These are phyloP conservation scores for Dermatemys mawii DNA, from an alignment of 2,113 vertebrate species.

Conservation along the genomic window DNA sequence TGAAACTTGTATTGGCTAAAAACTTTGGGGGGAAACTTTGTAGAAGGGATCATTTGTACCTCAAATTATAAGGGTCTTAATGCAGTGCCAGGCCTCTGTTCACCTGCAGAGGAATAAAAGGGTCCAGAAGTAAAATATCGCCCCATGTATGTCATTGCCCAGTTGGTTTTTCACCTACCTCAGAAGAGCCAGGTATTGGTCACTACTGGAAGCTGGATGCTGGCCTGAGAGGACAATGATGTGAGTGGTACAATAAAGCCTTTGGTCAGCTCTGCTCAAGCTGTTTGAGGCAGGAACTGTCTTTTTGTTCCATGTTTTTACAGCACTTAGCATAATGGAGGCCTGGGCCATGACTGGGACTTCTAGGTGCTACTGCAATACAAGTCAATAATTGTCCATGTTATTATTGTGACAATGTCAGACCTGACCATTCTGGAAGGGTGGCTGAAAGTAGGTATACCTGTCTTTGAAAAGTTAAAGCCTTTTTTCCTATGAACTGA, in stretches of 20 bases:
- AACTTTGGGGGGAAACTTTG: background rate
- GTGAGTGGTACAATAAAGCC: background rate
- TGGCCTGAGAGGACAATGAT: background rate
- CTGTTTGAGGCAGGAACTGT: background rate
- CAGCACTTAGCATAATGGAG: background rate
- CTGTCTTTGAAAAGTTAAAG: background rate
- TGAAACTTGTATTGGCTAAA: background rate
- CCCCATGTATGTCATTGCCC: too few species aligned
- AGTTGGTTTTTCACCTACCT: background rate
- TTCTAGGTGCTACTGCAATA: background rate
- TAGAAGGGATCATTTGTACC: background rate
- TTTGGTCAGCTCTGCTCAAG: background rate
- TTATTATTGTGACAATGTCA: background rate
- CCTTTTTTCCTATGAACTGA: background rate
- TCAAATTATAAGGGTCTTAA: background rate
- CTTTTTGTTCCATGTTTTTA: fast-evolving
- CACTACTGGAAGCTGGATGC: background rate
- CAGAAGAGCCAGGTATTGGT: background rate
- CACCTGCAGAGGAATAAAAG: background rate
- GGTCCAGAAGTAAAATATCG: background rate
- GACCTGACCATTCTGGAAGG: background rate
- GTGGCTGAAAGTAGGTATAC: background rate
- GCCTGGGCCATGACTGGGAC: background rate
- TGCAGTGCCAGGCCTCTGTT: background rate
- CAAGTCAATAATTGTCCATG: background rate